phyloP scores from a whole-genome alignment of 2,888 invertebrate genomes.

The Philhelius pedissequus region DNA sequence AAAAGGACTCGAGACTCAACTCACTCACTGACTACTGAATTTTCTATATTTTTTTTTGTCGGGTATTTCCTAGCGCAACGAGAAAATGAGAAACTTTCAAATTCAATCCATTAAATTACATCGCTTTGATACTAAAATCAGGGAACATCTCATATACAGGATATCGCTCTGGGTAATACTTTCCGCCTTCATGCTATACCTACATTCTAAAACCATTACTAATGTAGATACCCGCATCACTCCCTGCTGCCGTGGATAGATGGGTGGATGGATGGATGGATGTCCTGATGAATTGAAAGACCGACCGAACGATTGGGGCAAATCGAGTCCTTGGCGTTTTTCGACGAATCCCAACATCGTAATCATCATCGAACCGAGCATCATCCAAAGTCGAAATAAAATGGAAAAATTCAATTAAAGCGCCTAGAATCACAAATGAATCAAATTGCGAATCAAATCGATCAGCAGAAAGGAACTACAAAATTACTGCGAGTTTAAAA shows the following conservation, averaged over 20 bases:
- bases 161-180: neutral
- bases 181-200: neutral
- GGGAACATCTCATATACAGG: slow-evolving; percentile 17
- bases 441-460: slow-evolving; percentile 66
- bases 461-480: slow-evolving; percentile 40
- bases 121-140: slow-evolving; percentile 57
- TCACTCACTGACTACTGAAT: neutral
- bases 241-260: too few relatives aligned
- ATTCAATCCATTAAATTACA: slow-evolving; percentile 68
- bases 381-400: slow-evolving; percentile 36
- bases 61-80: slow-evolving; percentile 20
- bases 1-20: neutral
- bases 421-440: slow-evolving; percentile 64
- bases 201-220: slow-evolving; percentile 6
- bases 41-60: neutral
- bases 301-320: neutral
- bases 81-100: slow-evolving; percentile 56
- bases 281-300: neutral
- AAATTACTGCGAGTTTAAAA: neutral
- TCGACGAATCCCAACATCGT: neutral
- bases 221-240: neutral
- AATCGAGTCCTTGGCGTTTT: slow-evolving; percentile 1
- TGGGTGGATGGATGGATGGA: too few relatives aligned
- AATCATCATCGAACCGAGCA: slow-evolving; percentile 8
- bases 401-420: slow-evolving; percentile 65